Evolutionary conservation across 2,797 vertebrate genomes (phyloP), one percentile per base, ranked within the genome.

Genomic region (Darevskia nairensis): DNA sequence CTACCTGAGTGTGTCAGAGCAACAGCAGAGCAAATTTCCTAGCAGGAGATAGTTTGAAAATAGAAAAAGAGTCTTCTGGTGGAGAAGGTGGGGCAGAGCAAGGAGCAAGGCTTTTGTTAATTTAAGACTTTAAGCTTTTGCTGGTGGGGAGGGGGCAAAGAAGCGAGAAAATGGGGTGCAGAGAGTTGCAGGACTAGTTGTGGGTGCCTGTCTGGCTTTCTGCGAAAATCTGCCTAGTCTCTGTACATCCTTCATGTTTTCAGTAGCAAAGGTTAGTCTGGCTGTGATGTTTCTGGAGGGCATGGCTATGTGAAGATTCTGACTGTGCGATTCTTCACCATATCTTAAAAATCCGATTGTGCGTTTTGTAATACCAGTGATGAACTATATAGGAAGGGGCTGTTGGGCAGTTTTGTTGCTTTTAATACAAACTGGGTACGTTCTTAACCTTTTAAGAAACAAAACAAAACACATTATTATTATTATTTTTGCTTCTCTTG

Each of bases 401-500:
- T 79, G 81, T 76, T 0, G 77, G 83, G 59, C 55, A 39, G 0
- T 55, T 82, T 0, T n/a, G 61, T 4, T 13, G 27, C 11, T 41
- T 11, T 10, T 1, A 0, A 0, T 23, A 44, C 0, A 2, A 0
- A 0, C 25, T 0, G 2, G 64, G 10, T 25, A 25, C 17, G 4
- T 29, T 76, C 41, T 15, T 76, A 3, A 3, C 64, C 66, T 23
- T 76, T 44, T 4, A 55, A 55, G 13, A 5, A 29, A 79, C 13
- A 32, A 64, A 27, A 41, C 21, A 13, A 29, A 27, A 15, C n/a
- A 8, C 39, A 11, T 32, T 13, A n/a, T 82, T 35, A 35, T 0
- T 0, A n/a, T n/a, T n/a, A n/a, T n/a, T 0, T 1, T 76, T 41
- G 39, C 15, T 80, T 75, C 41, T 15, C 21, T 4, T 19, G 32